Conservation (phyloP, 2,888 invertebrate species). For the Cephus runcator region DNA sequence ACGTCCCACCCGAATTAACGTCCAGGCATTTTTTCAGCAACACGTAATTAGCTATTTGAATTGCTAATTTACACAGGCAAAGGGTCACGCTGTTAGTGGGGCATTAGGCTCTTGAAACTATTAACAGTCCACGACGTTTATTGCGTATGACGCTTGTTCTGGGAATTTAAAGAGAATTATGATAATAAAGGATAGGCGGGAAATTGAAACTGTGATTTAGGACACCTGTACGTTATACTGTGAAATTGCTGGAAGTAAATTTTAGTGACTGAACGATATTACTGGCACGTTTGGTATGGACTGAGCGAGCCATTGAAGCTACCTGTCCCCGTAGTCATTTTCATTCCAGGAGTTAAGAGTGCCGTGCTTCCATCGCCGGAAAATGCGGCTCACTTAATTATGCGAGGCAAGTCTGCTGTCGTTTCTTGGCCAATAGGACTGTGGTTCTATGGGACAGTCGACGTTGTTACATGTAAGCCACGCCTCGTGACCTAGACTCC, state of each 20-base stretch:
- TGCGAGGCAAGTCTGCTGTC: conserved; percentile 57
- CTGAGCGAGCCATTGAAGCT: no score
- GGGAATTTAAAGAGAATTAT: no score
- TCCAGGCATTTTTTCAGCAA: conserved; percentile 10
- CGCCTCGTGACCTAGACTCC: conserved; percentile 66
- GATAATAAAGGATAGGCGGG: no score
- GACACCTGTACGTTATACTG: no score
- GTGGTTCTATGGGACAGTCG: conserved; percentile 62
- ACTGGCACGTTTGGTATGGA: no score
- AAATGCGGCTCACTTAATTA: conserved; percentile 57
- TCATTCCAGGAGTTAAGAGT: no score
- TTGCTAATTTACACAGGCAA: conserved; percentile 48
- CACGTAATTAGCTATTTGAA: conserved; percentile 49
- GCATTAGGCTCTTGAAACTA: conserved; percentile 46
- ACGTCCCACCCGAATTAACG: background rate
- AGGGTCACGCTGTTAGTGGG: conserved; percentile 53
- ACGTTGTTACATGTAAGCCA: conserved; percentile 60
- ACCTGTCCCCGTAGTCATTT: no score
- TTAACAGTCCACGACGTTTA: no score
- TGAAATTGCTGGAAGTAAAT: no score
- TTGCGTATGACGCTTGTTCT: no score
- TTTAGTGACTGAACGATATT: no score
- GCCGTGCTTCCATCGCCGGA: conserved; percentile 19
- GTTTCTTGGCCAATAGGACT: conserved; percentile 65
- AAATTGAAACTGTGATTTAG: no score